Percentiles rank a stretch among this genome's conserved stretches.
Conservation (phyloP, 2,888 invertebrate genomes). For the Malacosoma neustria region DNA sequence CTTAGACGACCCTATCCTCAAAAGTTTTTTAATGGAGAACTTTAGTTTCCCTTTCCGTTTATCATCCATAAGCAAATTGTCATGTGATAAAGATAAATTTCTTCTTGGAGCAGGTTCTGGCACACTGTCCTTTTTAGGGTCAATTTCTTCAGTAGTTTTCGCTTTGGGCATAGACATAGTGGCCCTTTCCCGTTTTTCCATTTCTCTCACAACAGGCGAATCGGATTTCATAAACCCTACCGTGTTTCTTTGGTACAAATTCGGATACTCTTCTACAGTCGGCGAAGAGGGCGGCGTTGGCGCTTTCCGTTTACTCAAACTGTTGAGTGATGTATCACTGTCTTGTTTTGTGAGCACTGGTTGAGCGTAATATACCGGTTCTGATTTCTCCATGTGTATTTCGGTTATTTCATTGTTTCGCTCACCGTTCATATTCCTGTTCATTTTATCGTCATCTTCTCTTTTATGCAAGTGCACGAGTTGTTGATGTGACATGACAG, state of each 20-base stretch:
- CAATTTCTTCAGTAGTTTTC: constrained; percentile 43
- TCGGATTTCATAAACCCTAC: constrained; percentile 74
- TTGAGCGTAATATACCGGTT: constrained; percentile 59
- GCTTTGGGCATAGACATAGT: constrained; percentile 40
- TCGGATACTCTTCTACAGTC: constrained; percentile 61
- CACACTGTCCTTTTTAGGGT: constrained; percentile 41
- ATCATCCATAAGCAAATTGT: constrained; percentile 76
- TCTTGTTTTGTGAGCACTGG: constrained; percentile 73
- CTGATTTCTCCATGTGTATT: constrained; percentile 49
- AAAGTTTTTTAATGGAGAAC: constrained; percentile 88
- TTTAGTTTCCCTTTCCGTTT: constrained; percentile 82
- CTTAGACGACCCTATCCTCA: constrained; percentile 85
- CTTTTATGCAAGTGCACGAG: constrained; percentile 68
- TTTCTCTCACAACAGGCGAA: constrained; percentile 81
- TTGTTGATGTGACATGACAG: constrained; percentile 48
- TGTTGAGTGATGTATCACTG: constrained; percentile 69
- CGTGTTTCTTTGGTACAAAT: constrained; percentile 77
- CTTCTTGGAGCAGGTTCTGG: constrained; percentile 82
- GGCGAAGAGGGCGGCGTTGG: constrained; percentile 81
- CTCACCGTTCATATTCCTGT: constrained; percentile 38
- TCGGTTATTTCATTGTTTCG: constrained; percentile 54
- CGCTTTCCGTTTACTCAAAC: constrained; percentile 82
- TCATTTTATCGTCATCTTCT: constrained; percentile 38
- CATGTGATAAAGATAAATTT: constrained; percentile 83
- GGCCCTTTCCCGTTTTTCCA: constrained; percentile 83